Conservation (phyloP, 1,140 invertebrate genomes). For the Oppia nitens region DNA sequence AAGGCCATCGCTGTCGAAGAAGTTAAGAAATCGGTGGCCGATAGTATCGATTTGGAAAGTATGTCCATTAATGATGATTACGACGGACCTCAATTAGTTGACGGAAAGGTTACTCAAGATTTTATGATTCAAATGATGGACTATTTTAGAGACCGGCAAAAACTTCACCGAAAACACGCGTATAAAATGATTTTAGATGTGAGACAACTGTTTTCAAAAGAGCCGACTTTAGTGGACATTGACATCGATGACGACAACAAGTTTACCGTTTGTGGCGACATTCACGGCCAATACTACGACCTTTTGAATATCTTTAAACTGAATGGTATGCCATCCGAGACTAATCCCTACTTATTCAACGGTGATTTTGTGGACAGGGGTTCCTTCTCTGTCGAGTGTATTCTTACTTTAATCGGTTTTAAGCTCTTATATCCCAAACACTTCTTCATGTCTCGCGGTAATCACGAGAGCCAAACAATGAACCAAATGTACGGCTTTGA, state of each 20-base stretch:
- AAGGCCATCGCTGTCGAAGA: constrained; percentile 91
- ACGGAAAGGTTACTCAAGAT: constrained; percentile 51
- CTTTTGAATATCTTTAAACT: constrained; percentile 93
- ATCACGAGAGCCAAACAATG: constrained; percentile 95
- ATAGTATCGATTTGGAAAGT: constrained; percentile 66
- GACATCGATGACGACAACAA: constrained; percentile 66
- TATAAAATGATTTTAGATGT: constrained; percentile 87
- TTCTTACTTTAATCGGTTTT: constrained; percentile 91
- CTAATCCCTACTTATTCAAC: constrained; percentile 74
- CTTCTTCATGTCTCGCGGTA: constrained; percentile 94
- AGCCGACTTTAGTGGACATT: constrained; percentile 78
- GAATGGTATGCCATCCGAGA: constrained; percentile 83
- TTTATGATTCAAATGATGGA: constrained; percentile 64
- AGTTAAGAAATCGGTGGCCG: constrained; percentile 62
- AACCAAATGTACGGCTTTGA: constrained; percentile 87
- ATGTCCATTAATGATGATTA: constrained; percentile 94
- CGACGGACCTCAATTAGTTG: constrained; percentile 68
- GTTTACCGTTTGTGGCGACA: constrained; percentile 99
- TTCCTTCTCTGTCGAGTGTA: constrained; percentile 97
- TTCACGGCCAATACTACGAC: constrained; percentile 98
- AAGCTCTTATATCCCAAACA: constrained; percentile 92
- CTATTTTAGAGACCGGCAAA: constrained; percentile 77
- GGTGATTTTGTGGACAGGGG: constrained; percentile 99
- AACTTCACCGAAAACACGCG: constrained; percentile 89
- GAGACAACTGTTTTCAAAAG: constrained; percentile 60